Conservation (phyloP, 2,888 invertebrate genomes). For the Kryphioiulus occultus region DNA sequence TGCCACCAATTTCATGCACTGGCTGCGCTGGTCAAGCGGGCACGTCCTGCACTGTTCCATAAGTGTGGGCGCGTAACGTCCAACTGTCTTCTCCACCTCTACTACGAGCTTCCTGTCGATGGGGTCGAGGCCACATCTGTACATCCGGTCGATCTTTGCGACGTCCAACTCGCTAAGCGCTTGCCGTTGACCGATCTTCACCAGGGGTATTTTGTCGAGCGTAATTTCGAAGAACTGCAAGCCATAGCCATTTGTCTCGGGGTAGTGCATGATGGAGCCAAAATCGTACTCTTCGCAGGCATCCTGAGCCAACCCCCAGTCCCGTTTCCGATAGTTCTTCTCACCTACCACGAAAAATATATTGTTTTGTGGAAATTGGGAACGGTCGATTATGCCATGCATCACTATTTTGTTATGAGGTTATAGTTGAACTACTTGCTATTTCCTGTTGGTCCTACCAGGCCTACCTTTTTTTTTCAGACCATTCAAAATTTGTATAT, state of each 20-base stretch:
- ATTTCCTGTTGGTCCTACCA: too few relatives aligned
- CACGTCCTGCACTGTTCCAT: too few relatives aligned
- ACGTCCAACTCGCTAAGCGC: conserved; percentile 59
- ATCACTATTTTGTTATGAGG: too few relatives aligned
- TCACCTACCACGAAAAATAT: conserved; percentile 55
- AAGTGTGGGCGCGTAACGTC: too few relatives aligned
- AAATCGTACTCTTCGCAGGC: conserved; percentile 60
- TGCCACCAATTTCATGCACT: too few relatives aligned
- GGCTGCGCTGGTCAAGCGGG: too few relatives aligned
- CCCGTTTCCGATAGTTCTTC: conserved; percentile 60
- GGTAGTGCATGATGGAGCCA: conserved; percentile 63
- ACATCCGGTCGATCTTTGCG: neutral
- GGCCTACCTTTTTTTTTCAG: too few relatives aligned
- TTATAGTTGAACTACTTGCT: too few relatives aligned
- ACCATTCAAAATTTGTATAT: conserved; percentile 60
- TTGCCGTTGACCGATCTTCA: conserved; percentile 59
- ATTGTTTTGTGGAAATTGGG: too few relatives aligned
- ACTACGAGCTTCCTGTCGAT: too few relatives aligned
- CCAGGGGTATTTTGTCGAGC: conserved; percentile 48
- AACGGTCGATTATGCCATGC: too few relatives aligned
- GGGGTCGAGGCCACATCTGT: neutral
- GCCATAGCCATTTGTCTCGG: conserved; percentile 58
- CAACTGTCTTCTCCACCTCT: too few relatives aligned
- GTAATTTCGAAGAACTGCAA: conserved; percentile 61
- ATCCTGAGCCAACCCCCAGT: conserved; percentile 58